Percentiles rank a stretch among this genome's conserved stretches.
phyloP scores from a whole-genome alignment of 1,140 invertebrate genomes.

The Planococcus citri region DNA sequence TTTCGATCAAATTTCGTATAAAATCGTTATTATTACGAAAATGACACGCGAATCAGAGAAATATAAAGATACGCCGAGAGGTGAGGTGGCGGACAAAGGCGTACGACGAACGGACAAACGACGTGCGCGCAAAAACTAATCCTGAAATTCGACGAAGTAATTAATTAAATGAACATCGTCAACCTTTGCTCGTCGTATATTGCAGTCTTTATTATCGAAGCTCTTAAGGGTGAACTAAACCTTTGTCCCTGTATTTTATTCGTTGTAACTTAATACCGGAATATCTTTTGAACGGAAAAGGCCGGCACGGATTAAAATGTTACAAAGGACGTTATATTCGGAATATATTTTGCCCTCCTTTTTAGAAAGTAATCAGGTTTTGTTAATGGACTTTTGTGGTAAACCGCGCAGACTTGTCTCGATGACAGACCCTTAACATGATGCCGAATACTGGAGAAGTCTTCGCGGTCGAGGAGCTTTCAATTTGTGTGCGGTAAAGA shows the following conservation, averaged over 20 bases:
- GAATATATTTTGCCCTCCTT: not conserved
- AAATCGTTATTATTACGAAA: not conserved
- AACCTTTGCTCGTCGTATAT: constrained; percentile 6
- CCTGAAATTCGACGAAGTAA: constrained; percentile 2
- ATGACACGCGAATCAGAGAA: no score
- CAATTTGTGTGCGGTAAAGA: not conserved
- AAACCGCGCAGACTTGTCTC: constrained; percentile 4
- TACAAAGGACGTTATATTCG: constrained; percentile 6
- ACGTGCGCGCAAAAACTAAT: not conserved
- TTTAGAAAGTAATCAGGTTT: constrained; percentile 7
- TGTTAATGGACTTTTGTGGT: constrained; percentile 6
- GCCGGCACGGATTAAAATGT: constrained; percentile 1
- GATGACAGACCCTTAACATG: constrained; percentile 6
- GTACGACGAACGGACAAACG: not conserved
- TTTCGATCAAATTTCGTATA: constrained; percentile 7
- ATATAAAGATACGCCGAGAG: no score
- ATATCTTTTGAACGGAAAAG: constrained; percentile 3
- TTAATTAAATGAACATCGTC: constrained; percentile 7
- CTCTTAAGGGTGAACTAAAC: constrained; percentile 1
- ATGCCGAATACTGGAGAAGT: not conserved
- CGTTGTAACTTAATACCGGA: constrained; percentile 1
- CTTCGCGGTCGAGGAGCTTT: constrained; percentile 1
- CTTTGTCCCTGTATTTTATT: not conserved
- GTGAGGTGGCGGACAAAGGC: no score
- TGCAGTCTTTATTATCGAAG: not conserved